A percentile compares a stretch with the other conserved stretches of the same genome.
Evolutionary conservation across 2,888 invertebrate species (phyloP).

Genomic region (Dendrolimus houi): DNA sequence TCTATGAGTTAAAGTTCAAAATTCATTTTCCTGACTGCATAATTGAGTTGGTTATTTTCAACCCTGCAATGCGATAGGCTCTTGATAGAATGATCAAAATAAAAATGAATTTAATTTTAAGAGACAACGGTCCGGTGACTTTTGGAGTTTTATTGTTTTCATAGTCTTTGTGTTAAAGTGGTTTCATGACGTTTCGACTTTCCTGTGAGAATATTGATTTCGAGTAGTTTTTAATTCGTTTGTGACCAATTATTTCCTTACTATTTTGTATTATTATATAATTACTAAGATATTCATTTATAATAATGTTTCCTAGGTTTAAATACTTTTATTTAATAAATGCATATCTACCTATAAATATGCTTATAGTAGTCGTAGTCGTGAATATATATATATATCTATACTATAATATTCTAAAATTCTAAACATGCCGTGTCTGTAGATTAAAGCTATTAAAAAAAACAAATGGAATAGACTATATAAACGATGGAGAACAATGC

Average conservation of each 20-base stretch:
- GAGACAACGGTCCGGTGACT: constrained; percentile 56
- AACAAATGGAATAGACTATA: too few relatives aligned
- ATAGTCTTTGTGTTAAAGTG: constrained; percentile 20
- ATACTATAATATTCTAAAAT: too few relatives aligned
- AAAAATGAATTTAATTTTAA: constrained; percentile 45
- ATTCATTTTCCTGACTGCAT: constrained; percentile 1
- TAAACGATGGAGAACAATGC: too few relatives aligned
- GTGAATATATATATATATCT: too few relatives aligned
- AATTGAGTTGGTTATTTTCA: constrained; percentile 19
- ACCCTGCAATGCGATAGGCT: constrained; percentile 55
- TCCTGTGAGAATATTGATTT: constrained; percentile 63
- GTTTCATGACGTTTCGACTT: constrained; percentile 16
- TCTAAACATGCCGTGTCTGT: too few relatives aligned
- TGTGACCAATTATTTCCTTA: neutral
- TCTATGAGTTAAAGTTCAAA: constrained; percentile 9
- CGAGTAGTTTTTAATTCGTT: neutral
- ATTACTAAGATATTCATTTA: too few relatives aligned
- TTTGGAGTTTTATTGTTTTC: constrained; percentile 56
- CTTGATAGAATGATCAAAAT: constrained; percentile 66
- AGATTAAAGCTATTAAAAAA: too few relatives aligned
- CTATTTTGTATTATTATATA: too few relatives aligned
- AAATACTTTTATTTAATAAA: too few relatives aligned
- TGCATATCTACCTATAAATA: too few relatives aligned
- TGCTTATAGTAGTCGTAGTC: too few relatives aligned
- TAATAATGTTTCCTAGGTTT: too few relatives aligned